Conservation (phyloP, 2,888 invertebrate species). For the Caenorhabditis japonica region DNA sequence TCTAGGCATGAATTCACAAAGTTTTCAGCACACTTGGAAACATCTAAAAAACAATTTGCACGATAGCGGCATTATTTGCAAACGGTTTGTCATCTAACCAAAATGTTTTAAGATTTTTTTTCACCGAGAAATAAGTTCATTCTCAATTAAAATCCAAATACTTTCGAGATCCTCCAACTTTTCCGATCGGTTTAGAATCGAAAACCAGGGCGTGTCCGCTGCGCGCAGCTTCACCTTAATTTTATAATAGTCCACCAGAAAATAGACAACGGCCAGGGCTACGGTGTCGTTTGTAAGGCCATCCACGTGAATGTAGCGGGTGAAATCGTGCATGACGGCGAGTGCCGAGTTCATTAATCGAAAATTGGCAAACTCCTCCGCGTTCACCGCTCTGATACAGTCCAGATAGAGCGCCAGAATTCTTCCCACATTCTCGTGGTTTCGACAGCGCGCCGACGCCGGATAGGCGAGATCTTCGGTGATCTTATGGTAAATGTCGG, state of each 20-base stretch:
- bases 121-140: conserved; percentile 14
- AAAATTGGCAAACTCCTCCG: conserved; percentile 21
- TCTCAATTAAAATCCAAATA: conserved; percentile 15
- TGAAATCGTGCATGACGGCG: conserved; percentile 46
- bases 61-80: too few species aligned
- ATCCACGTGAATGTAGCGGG: not conserved
- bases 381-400: conserved; percentile 31
- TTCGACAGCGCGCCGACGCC: conserved; percentile 27
- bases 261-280: conserved; percentile 38
- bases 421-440: conserved; percentile 47
- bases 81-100: too few species aligned
- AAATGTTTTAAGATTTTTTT: too few species aligned
- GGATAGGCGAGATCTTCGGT: conserved; percentile 36
- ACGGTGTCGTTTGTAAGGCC: conserved; percentile 17
- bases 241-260: conserved; percentile 33
- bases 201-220: conserved; percentile 8
- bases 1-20: too few species aligned
- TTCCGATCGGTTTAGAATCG: conserved; percentile 9
- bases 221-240: conserved; percentile 22
- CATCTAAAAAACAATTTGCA: too few species aligned
- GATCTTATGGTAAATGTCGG: conserved; percentile 33
- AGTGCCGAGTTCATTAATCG: conserved; percentile 34
- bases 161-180: conserved; percentile 24
- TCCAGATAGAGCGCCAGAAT: conserved; percentile 40
- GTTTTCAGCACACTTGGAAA: too few species aligned